These are phyloP conservation scores for Deilephila porcellus DNA, from an alignment of 2,888 invertebrate genomes.

Conservation along the genomic window DNA sequence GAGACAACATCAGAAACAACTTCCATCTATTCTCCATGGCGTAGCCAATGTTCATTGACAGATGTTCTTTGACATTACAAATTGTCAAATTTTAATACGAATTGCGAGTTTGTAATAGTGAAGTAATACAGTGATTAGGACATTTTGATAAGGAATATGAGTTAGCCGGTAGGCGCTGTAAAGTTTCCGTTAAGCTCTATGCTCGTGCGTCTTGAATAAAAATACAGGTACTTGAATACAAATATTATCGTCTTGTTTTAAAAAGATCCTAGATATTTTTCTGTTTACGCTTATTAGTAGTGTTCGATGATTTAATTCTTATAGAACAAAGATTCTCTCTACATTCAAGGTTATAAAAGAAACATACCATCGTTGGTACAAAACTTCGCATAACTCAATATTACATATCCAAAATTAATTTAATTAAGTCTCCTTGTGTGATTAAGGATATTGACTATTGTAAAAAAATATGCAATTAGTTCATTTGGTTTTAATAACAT, in stretches of 20 bases:
- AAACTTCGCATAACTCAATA: neutral
- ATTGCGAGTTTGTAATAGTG: neutral
- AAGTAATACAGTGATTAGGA: conserved; percentile 33
- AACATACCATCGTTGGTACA: neutral
- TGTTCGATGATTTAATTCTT: neutral
- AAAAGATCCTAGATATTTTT: neutral
- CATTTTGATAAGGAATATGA: conserved; percentile 53
- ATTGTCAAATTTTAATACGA: neutral
- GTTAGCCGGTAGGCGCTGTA: conserved; percentile 44
- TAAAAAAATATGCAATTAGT: no score
- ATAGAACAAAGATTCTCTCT: neutral
- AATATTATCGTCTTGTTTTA: neutral
- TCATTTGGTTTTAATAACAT: no score
- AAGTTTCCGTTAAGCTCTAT: conserved; percentile 34
- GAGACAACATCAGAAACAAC: neutral
- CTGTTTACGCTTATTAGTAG: neutral
- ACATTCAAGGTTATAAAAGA: conserved; percentile 11
- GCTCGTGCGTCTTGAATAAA: conserved; percentile 13
- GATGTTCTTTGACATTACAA: neutral
- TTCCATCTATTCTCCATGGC: neutral
- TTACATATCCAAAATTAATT: neutral
- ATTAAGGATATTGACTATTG: no score
- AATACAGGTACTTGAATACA: conserved; percentile 4
- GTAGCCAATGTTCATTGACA: neutral
- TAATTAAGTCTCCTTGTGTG: neutral